Conservation (phyloP, 2,888 invertebrate genomes). For the Idaea biselata region DNA sequence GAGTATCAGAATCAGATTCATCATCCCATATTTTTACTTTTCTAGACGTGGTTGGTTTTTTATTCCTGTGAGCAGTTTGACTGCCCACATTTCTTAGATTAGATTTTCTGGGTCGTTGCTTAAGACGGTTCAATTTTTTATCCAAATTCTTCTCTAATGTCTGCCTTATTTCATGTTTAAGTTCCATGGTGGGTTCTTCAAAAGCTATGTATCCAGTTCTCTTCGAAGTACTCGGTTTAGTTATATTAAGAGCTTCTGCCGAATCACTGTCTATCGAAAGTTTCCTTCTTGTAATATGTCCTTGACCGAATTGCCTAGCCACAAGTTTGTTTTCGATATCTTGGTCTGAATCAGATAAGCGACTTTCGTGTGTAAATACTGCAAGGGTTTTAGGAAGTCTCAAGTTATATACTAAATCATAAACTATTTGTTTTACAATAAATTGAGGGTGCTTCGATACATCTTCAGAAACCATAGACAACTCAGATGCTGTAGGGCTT, state of each 20-base stretch:
- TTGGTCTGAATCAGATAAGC: neutral
- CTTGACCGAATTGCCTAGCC: neutral
- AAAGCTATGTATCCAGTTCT: neutral
- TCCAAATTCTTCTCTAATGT: neutral
- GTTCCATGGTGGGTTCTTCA: neutral
- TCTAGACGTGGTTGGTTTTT: conserved; percentile 13
- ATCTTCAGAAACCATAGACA: neutral
- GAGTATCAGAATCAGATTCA: conserved; percentile 12
- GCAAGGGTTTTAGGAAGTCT: conserved; percentile 11
- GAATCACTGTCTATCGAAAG: neutral
- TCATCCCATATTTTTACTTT: conserved; percentile 43
- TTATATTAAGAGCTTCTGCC: neutral
- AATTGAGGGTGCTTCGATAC: conserved; percentile 41
- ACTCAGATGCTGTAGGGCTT: conserved; percentile 9
- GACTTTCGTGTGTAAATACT: neutral
- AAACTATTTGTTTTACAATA: conserved; percentile 43
- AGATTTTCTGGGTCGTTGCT: conserved; percentile 29
- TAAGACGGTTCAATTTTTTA: neutral
- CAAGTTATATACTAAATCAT: conserved; percentile 43
- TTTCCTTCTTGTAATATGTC: neutral
- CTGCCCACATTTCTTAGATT: conserved; percentile 42
- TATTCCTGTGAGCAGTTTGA: conserved; percentile 38
- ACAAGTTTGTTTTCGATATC: neutral
- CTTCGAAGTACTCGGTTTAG: neutral
- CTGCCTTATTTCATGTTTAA: neutral